These are phyloP conservation scores for Scrobipalpa atriplicella DNA, from an alignment of 2,888 invertebrate genomes.

Conservation along the genomic window DNA sequence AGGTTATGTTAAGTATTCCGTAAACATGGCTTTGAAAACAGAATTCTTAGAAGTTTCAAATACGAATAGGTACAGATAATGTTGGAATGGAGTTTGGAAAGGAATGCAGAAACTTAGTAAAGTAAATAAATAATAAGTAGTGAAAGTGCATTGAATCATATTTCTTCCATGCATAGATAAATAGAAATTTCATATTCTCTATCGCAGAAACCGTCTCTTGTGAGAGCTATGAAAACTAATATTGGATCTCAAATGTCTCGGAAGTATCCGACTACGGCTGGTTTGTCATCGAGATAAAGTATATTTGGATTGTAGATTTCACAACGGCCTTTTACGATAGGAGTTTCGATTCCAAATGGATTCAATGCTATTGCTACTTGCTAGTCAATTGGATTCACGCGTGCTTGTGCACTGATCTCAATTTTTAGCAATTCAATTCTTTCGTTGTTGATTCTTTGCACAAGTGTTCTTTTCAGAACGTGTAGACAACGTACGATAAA, in stretches of 20 bases:
- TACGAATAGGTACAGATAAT: background rate
- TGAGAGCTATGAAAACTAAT: conserved; percentile 63
- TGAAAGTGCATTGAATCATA: conserved; percentile 63
- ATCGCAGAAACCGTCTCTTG: conserved; percentile 58
- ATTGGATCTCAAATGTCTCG: conserved; percentile 64
- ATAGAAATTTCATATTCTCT: conserved; percentile 69
- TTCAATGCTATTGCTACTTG: conserved; percentile 32
- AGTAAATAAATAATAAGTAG: conserved; percentile 29
- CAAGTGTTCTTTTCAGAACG: conserved; percentile 38
- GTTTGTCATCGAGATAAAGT: conserved; percentile 28
- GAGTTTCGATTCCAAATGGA: conserved; percentile 34
- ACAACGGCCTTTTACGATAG: conserved; percentile 39
- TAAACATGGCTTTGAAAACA: conserved; percentile 20
- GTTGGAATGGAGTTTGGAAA: background rate
- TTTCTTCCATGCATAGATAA: conserved; percentile 59
- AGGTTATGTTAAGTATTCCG: conserved; percentile 21
- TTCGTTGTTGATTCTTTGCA: conserved; percentile 44
- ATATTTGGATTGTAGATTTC: conserved; percentile 36
- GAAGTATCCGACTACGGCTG: conserved; percentile 38
- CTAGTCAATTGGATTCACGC: conserved; percentile 17
- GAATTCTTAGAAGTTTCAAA: background rate
- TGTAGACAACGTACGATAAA: conserved; percentile 34
- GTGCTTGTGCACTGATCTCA: conserved; percentile 32
- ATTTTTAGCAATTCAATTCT: conserved; percentile 42
- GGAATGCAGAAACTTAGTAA: background rate